Conservation (phyloP, 2,888 invertebrate genomes). For the Megamerina dolium region DNA sequence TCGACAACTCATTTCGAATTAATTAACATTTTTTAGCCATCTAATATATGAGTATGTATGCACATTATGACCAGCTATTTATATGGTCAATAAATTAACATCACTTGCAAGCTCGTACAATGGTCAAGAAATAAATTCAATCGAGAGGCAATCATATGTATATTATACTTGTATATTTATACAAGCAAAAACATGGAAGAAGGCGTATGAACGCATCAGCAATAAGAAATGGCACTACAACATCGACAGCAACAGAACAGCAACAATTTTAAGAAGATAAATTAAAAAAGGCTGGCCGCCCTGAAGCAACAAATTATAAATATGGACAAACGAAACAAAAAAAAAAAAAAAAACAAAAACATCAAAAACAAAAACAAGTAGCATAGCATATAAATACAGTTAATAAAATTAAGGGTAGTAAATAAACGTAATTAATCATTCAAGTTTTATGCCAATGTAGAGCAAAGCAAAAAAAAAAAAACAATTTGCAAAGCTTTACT, state of each 20-base stretch:
- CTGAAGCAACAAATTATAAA: slow-evolving; percentile 17
- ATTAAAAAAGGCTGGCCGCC: slow-evolving; percentile 12
- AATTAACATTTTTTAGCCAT: slow-evolving; percentile 15
- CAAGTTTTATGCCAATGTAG: slow-evolving; percentile 7
- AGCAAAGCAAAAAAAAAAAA: too few species aligned
- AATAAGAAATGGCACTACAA: too few species aligned
- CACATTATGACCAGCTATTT: slow-evolving; percentile 19
- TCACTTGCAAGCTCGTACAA: slow-evolving; percentile 18
- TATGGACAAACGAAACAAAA: slow-evolving; percentile 6
- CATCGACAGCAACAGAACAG: background rate
- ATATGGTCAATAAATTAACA: slow-evolving; percentile 20
- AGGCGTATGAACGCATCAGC: too few species aligned
- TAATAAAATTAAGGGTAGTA: slow-evolving; percentile 27
- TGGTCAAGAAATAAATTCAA: too few species aligned
- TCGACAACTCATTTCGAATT: slow-evolving; percentile 15
- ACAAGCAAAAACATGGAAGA: too few species aligned
- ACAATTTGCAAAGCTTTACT: too few species aligned
- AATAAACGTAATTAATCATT: slow-evolving; percentile 27
- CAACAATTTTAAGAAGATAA: background rate
- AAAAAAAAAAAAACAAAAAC: slow-evolving; percentile 4
- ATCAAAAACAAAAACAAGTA: too few species aligned
- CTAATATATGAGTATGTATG: slow-evolving; percentile 16
- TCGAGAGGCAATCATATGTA: too few species aligned
- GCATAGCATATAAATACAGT: slow-evolving; percentile 11
- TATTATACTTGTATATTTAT: too few species aligned